Evolutionary conservation across 2,888 invertebrate species (phyloP), one percentile per base, ranked within the genome.

Genomic region (Folsomia manolachei): DNA sequence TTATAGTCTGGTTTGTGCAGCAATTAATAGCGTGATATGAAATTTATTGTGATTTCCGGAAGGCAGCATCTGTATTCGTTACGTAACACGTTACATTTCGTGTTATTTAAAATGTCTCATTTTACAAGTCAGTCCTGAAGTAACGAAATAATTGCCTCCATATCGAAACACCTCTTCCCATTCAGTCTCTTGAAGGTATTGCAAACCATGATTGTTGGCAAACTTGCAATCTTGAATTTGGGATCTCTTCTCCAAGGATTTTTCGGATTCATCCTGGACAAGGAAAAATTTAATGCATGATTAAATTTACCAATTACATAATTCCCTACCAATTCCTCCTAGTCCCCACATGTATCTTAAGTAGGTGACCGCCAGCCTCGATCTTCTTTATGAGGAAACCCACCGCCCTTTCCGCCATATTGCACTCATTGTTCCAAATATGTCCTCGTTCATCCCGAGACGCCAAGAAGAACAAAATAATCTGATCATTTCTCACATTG

Each of bases 391-490:
- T 56, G 39, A 74, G 56, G 53, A 60, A 74, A 19, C 39, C 53
- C 0, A 74, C 60, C 9, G 73, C 73, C 21, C 63, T 27, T 18
- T 74, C 73, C 23, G 71, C 73, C 14, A 62, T 14, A 53, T 74
- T 74, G 60, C 71, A 63, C 27, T 71, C 69, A 7, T 66, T 60
- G 24, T 74, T 71, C 73, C 73, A 74, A 25, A 68, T 65, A 24
- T 71, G 27, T 9, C 71, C 71, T 39, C 64, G 53, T 52, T 27
- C 23, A 53, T 71, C 73, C 14, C 63, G 27, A 11, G 73, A 71
- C 14, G 71, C 73, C 19, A 71, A 24, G 26, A 74, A 74, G 52
- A 74, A 74, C 1, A 74, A 18, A 19, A 69, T 23, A 19, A 74
- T 69, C 21, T 71, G 73, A 19, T 74, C 73, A 19, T 74, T 63